Conservation (phyloP, 23 tunicate species). For the Diplosoma virens region DNA sequence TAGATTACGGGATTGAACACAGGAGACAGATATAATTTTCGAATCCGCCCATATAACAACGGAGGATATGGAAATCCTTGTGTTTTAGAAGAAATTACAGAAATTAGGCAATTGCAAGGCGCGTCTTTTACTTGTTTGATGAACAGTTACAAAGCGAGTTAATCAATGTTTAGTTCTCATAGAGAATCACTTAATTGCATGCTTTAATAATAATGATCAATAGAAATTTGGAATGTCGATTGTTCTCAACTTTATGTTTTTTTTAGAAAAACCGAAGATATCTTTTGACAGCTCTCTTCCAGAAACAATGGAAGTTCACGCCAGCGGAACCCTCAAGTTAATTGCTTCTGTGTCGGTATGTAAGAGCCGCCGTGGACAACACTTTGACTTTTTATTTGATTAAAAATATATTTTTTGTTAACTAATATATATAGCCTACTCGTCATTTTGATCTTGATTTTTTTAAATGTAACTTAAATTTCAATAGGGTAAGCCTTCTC, state of each 20-base stretch:
- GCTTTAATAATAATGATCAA: no score
- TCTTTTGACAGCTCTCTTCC: conserved; percentile 46
- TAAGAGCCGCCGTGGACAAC: no score
- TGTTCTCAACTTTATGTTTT: neutral
- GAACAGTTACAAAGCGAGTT: no score
- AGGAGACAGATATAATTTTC: conserved; percentile 72
- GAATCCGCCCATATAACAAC: conserved; percentile 68
- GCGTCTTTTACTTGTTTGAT: no score
- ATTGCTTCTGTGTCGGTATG: conserved; percentile 80
- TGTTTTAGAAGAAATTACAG: conserved; percentile 27
- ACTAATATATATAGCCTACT: no score
- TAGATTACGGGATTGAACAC: conserved; percentile 62
- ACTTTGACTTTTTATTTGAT: no score
- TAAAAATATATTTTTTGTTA: no score
- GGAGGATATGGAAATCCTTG: conserved; percentile 75
- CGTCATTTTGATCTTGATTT: no score
- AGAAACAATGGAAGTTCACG: conserved; percentile 60
- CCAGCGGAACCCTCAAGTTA: conserved; percentile 73
- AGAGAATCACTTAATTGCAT: no score
- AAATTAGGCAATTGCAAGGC: conserved; percentile 82
- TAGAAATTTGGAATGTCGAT: no score
- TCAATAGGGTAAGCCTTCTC: conserved; percentile 88
- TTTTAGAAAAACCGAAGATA: conserved; percentile 71
- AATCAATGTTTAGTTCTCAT: no score
- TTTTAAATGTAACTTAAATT: no score